These are phyloP conservation scores for Dryocosmus kuriphilus DNA, from an alignment of 2,888 invertebrate species.

Conservation along the genomic window DNA sequence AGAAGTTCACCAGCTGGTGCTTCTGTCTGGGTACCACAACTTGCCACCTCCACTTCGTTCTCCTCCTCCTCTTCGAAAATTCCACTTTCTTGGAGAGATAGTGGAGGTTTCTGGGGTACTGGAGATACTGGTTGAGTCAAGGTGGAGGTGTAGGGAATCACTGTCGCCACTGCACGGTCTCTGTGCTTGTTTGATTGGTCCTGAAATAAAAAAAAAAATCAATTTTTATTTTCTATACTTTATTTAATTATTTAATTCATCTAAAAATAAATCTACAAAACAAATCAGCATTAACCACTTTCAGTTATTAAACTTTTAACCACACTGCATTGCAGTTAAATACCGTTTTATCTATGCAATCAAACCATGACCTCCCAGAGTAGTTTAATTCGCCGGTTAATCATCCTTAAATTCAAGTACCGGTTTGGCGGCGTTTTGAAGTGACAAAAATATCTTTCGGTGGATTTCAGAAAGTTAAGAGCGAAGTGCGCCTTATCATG, in stretches of 20 bases:
- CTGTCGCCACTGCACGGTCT: conserved; percentile 70
- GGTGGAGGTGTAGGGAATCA: conserved; percentile 68
- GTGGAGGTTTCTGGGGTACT: conserved; percentile 65
- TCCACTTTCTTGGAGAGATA: conserved; percentile 84
- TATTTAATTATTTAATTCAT: neutral
- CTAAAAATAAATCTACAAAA: too few relatives aligned
- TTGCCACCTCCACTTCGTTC: conserved; percentile 74
- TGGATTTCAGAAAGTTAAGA: conserved; percentile 14
- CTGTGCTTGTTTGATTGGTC: conserved; percentile 66
- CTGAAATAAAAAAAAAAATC: conserved; percentile 52
- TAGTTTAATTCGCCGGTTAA: conserved; percentile 26
- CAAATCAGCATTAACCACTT: conserved; percentile 1
- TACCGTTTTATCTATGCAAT: conserved; percentile 12
- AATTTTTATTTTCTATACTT: neutral
- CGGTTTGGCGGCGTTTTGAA: conserved; percentile 23
- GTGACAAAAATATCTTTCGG: conserved; percentile 4
- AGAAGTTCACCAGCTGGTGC: conserved; percentile 69
- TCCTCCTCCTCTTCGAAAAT: conserved; percentile 82
- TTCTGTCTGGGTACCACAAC: conserved; percentile 69
- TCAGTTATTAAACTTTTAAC: neutral
- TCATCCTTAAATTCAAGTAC: conserved; percentile 14
- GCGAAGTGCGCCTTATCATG: conserved; percentile 8
- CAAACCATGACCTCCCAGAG: conserved; percentile 9
- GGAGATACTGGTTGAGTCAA: conserved; percentile 62
- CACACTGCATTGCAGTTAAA: neutral